Percentiles rank a stretch among this genome's conserved stretches.
These are phyloP conservation scores for Drosophila kanekoi DNA, from an alignment of 2,888 invertebrate genomes.

Conservation along the genomic window DNA sequence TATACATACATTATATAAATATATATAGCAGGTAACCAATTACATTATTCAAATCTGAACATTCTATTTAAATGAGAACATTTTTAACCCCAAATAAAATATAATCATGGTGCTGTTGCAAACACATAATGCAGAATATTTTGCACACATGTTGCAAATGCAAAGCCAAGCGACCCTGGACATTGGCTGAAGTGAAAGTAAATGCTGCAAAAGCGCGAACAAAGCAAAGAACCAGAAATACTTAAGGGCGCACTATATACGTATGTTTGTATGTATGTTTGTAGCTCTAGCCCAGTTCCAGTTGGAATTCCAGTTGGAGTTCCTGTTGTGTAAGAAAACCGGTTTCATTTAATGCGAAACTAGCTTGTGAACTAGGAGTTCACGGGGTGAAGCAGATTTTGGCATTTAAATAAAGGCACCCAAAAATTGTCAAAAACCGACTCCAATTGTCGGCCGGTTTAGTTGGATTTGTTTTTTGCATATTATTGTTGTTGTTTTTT, in stretches of 20 bases:
- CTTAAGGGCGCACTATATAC: conserved; percentile 21
- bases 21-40: too few species aligned
- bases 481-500: conserved; percentile 18
- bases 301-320: conserved; percentile 29
- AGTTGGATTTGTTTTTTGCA: conserved; percentile 26
- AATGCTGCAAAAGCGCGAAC: conserved; percentile 14
- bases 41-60: too few species aligned
- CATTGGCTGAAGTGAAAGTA: conserved; percentile 49
- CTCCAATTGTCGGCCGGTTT: conserved; percentile 44
- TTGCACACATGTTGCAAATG: conserved; percentile 21
- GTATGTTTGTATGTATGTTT: not conserved
- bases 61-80: too few species aligned
- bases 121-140: not conserved
- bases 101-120: too few species aligned
- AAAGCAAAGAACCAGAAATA: conserved; percentile 28
- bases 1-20: too few species aligned
- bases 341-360: conserved; percentile 27
- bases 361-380: conserved; percentile 8
- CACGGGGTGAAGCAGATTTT: not conserved
- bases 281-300: conserved; percentile 33
- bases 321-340: conserved; percentile 35
- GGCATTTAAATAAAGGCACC: conserved; percentile 43
- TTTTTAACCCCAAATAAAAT: too few species aligned
- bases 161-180: conserved; percentile 54
- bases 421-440: conserved; percentile 49